A percentile compares a stretch with the other conserved stretches of the same genome.
These are phyloP conservation scores for Apostichopus leukothele DNA, from an alignment of 53 echinoderm and acorn worm genomes.

Conservation along the genomic window DNA sequence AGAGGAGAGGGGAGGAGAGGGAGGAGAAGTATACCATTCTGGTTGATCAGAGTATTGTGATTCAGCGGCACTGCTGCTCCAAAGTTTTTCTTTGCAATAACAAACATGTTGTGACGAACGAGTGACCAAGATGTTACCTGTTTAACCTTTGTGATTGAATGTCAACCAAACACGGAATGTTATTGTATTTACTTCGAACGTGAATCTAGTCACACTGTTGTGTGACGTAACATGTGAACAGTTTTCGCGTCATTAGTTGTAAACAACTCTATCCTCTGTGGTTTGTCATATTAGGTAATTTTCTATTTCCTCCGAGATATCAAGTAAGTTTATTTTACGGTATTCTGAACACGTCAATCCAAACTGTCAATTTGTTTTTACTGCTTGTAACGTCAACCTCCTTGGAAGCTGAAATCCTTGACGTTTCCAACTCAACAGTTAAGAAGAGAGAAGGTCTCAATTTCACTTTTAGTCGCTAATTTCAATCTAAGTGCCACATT, in stretches of 20 bases:
- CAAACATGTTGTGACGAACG: too few species aligned
- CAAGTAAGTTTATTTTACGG: conserved; percentile 8
- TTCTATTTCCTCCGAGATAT: not conserved
- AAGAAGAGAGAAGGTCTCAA: not conserved
- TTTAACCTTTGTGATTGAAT: too few species aligned
- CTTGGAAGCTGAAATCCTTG: not conserved
- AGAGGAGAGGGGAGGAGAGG: too few species aligned
- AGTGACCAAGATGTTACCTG: too few species aligned
- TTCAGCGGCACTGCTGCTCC: too few species aligned
- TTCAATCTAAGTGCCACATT: too few species aligned
- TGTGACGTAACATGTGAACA: not conserved
- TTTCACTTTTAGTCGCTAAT: too few species aligned
- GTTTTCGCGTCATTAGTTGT: not conserved
- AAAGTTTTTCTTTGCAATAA: too few species aligned
- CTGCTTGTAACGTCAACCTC: not conserved
- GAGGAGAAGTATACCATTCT: too few species aligned
- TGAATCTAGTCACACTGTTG: not conserved
- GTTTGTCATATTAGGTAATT: conserved; percentile 20
- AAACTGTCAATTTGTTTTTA: conserved; percentile 18
- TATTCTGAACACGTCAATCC: conserved; percentile 18
- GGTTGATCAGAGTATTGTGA: too few species aligned
- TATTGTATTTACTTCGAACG: too few species aligned
- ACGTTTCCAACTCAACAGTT: not conserved
- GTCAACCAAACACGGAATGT: too few species aligned
- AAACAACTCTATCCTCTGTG: not conserved